These are phyloP conservation scores for Sebastolobus altivelis DNA, from an alignment of 2,797 vertebrate species.

Conservation along the genomic window DNA sequence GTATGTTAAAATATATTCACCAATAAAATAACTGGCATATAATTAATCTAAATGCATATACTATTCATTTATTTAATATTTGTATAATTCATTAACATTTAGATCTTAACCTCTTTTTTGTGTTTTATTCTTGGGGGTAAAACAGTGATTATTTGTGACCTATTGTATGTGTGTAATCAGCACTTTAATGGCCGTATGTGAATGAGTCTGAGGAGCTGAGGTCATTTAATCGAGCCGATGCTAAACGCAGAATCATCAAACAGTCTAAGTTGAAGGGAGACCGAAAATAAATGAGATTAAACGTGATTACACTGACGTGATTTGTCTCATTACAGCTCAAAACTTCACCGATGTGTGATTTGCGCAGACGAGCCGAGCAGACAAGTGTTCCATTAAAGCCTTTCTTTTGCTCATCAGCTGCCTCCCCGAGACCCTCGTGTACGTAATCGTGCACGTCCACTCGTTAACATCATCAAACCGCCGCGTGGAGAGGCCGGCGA, in stretches of 20 bases:
- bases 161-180: constrained; percentile 39
- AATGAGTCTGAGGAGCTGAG: constrained; percentile 36
- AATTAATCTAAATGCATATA: background rate
- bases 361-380: constrained; percentile 53
- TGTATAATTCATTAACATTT: background rate
- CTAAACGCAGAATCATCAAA: constrained; percentile 57
- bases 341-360: constrained; percentile 76
- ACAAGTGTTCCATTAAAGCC: constrained; percentile 80
- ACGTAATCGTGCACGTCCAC: constrained; percentile 77
- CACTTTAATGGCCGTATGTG: constrained; percentile 33
- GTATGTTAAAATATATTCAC: background rate
- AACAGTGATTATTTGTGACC: constrained; percentile 9
- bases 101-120: background rate
- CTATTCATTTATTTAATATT: background rate
- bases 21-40: background rate
- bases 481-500: constrained; percentile 56
- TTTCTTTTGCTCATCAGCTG: constrained; percentile 74
- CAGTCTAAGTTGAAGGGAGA: constrained; percentile 47
- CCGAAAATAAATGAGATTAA: constrained; percentile 74
- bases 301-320: constrained; percentile 79
- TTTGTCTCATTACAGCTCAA: constrained; percentile 78
- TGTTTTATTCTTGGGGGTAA: background rate
- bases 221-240: constrained; percentile 59
- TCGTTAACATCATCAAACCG: constrained; percentile 81
- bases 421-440: constrained; percentile 63